Evolutionary conservation across 2,797 vertebrate species (phyloP), one percentile per base, ranked within the genome.

Genomic region (Anomalospiza imberbis): DNA sequence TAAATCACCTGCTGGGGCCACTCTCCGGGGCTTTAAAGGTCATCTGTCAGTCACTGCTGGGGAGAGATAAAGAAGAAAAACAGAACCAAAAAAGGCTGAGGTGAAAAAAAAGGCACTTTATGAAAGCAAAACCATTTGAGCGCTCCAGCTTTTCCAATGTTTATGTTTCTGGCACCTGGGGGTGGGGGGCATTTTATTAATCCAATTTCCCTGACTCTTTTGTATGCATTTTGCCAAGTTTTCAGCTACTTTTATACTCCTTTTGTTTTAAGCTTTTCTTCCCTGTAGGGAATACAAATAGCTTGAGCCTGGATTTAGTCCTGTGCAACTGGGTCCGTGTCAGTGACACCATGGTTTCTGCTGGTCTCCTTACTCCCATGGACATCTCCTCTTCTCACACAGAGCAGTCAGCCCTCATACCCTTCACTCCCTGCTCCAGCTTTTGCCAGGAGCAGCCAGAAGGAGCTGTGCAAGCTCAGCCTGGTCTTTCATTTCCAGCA

Each of bases 21-120:
- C 95, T 96, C 97, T 91, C 81, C 1, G 0, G 91, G 93, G 93
- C 93, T 95, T 92, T 88, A 95, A 91, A 95, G 94, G 95, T 97
- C 96, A 96, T 96, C 95, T 97, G 96, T 94, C 96, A 95, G 91
- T 28, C 70, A 84, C 91, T 97, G 95, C 78, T 93, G 86, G 79
- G 67, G 67, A 83, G 72, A 94, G 93, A 96, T 95, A 94, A 96
- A 96, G 95, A 94, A 85, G 89, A 67, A 95, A 97, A 97, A 94
- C 92, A 96, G 91, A 95, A 77, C 76, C 42, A 67, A 85, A 89
- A 89, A 88, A 77, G 36, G 57, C 57, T 51, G 2, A 13, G 29
- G 18, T 9, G 3, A 22, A 58, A 24, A 38, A 78, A 67, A 32
- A 6, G 5, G 17, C 40, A 7, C 18, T 65, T 87, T 65, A 62